phyloP scores from a whole-genome alignment of 1,140 invertebrate species.

The Drosophila sturtevanti region DNA sequence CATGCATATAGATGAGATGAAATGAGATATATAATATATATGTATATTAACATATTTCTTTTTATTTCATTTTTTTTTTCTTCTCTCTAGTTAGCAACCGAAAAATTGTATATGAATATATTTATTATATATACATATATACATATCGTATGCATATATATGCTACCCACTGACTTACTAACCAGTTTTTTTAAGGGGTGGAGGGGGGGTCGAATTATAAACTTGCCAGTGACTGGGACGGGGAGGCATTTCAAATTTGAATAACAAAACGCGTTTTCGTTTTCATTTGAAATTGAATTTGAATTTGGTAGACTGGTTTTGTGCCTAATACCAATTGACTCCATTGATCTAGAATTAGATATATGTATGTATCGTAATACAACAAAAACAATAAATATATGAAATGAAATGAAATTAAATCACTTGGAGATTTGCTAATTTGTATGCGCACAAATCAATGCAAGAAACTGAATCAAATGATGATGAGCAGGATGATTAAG shows the following conservation, averaged over 20 bases:
- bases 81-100: slow-evolving; percentile 1
- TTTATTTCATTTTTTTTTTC: not conserved
- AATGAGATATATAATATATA: not conserved
- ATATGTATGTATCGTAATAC: slow-evolving; percentile 48
- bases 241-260: slow-evolving; percentile 55
- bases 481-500: not conserved
- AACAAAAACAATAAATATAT: slow-evolving; percentile 22
- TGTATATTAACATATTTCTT: not conserved
- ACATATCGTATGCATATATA: not conserved
- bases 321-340: slow-evolving; percentile 27
- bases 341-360: slow-evolving; percentile 64
- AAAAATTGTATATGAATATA: not conserved
- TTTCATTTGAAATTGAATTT: slow-evolving; percentile 66
- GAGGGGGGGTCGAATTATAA: slow-evolving; percentile 38
- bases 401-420: slow-evolving; percentile 26
- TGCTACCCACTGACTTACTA: slow-evolving; percentile 79
- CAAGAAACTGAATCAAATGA: slow-evolving; percentile 11
- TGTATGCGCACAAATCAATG: slow-evolving; percentile 59
- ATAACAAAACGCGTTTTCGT: slow-evolving; percentile 79
- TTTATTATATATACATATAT: slow-evolving; percentile 43
- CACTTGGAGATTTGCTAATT: slow-evolving; percentile 52
- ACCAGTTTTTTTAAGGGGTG: slow-evolving; percentile 72
- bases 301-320: slow-evolving; percentile 67
- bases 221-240: slow-evolving; percentile 8
- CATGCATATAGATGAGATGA: not conserved